Evolutionary conservation across 1,140 invertebrate species (phyloP).

Genomic region (Bombus breviceps): DNA sequence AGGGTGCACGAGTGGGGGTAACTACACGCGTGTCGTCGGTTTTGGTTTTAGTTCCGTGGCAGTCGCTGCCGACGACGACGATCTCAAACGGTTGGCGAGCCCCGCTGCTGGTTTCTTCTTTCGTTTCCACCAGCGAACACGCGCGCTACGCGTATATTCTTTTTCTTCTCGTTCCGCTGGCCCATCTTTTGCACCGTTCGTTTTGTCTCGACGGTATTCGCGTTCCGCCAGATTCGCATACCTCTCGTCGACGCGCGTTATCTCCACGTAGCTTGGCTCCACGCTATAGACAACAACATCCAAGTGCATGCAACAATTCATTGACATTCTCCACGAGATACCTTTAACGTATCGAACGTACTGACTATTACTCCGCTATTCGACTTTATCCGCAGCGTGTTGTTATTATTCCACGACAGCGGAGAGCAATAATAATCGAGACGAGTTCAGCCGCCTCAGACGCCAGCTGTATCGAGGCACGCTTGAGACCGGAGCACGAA

Average conservation of each 20-base stretch:
- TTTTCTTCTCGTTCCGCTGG: background rate
- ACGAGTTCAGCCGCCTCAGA: background rate
- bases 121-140: background rate
- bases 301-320: background rate
- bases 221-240: background rate
- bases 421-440: background rate
- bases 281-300: background rate
- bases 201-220: background rate
- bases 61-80: slow-evolving; percentile 67
- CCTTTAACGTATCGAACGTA: background rate
- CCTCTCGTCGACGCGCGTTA: background rate
- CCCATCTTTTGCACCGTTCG: background rate
- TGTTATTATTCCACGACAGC: too few relatives aligned
- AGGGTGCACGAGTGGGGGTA: slow-evolving; percentile 66
- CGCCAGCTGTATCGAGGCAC: too few relatives aligned
- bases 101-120: background rate
- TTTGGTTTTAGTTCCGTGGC: slow-evolving; percentile 76
- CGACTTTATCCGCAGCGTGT: too few relatives aligned
- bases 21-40: slow-evolving; percentile 74
- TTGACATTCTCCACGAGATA: background rate
- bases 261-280: background rate
- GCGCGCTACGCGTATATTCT: background rate
- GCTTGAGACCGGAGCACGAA: too few relatives aligned
- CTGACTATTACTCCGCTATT: too few relatives aligned
- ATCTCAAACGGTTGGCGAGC: slow-evolving; percentile 34